A percentile compares a stretch with the other conserved stretches of the same genome.
phyloP scores from a whole-genome alignment of 2,888 invertebrate genomes.

The Villa cingulata region DNA sequence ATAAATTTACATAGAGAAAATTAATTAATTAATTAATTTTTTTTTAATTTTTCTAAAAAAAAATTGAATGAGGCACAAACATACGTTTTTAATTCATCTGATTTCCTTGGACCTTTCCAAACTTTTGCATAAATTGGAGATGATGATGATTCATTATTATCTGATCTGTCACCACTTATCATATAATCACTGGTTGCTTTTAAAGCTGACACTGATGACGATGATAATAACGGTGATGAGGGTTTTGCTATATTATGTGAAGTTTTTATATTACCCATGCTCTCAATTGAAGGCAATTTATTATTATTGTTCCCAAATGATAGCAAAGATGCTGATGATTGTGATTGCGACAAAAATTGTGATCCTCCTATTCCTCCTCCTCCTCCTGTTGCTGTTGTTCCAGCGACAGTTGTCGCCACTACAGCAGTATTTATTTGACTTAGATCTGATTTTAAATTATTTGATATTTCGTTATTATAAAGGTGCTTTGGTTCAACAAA shows the following conservation, averaged over 20 bases:
- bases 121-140: conserved; percentile 33
- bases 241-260: conserved; percentile 8
- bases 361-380: too few species aligned
- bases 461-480: conserved; percentile 23
- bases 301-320: not conserved
- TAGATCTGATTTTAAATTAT: too few species aligned
- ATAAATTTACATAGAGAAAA: too few species aligned
- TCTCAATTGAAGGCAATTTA: conserved; percentile 13
- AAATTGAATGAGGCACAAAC: too few species aligned
- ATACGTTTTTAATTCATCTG: conserved; percentile 33
- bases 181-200: conserved; percentile 12
- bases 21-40: too few species aligned
- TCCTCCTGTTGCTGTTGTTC: not conserved
- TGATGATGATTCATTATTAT: conserved; percentile 27
- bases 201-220: conserved; percentile 1
- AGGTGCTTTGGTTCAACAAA: conserved; percentile 22
- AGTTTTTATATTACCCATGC: conserved; percentile 17
- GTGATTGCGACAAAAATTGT: too few species aligned
- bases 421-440: too few species aligned
- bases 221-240: conserved; percentile 1
- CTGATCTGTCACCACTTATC: conserved; percentile 20
- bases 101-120: conserved; percentile 36
- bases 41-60: too few species aligned
- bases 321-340: not conserved
- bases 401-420: too few species aligned